Evolutionary conservation across 2,113 vertebrate species (phyloP), one percentile per base, ranked within the genome.

Genomic region (Bubo bubo): DNA sequence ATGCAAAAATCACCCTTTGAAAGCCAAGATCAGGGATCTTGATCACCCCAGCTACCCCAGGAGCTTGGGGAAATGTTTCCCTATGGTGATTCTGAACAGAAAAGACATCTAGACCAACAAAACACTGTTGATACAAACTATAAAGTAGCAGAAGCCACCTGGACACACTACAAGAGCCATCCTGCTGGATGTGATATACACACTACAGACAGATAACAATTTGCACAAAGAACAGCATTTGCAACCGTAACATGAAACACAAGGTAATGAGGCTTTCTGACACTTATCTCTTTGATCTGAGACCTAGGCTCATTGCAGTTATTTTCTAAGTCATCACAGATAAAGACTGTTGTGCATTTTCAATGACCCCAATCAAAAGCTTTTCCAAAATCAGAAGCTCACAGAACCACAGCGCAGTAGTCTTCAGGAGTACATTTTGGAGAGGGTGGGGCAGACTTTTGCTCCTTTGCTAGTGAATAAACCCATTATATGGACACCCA

Each of bases 311-410:
- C 50, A 24, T 67, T 90, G 56, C 45, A 60, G 76, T 75, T 96
- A 76, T 96, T 96, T 97, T 97, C 72, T 74, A 63, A 96, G 91
- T 74, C 91, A 95, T 28, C 45, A 81, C 85, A 95, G 95, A 96
- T 94, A 96, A 98, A 90, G 35, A 35, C 75, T 56, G 88, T 89
- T 97, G 67, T 96, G 84, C 49, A 67, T 97, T 85, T 77, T 88
- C 96, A 85, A 12, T 95, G 91, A 98, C 95, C 96, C 95, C 73
- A 68, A 75, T 62, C 95, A 89, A 93, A 93, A 93, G 72, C 71
- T 90, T 72, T 89, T 68, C 94, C 84, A 90, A 88, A 97, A 82
- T 82, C 94, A 95, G 95, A 73, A 94, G 94, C 94, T 94, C 67
- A 49, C 55, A 72, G 80, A 52, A 79, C 66, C 35, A n/a, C 9